Evolutionary conservation across 1,140 invertebrate species (phyloP).

Genomic region (Oscheius sp.): DNA sequence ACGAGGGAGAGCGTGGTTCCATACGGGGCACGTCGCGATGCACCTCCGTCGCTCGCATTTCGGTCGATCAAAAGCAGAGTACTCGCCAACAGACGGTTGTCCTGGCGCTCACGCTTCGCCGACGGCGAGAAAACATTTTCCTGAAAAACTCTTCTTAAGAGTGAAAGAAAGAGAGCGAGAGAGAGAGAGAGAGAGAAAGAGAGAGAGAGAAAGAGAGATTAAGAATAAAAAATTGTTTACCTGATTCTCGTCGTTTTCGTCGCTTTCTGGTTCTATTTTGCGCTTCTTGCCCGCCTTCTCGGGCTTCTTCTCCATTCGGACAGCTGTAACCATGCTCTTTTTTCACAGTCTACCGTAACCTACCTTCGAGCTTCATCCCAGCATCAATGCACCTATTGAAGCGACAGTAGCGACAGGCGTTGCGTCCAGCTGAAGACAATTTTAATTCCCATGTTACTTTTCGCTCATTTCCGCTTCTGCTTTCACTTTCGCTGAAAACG

Average conservation of each 20-base stretch:
- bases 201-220: too few relatives aligned
- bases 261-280: constrained; percentile 12
- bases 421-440: constrained; percentile 83
- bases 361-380: constrained; percentile 54
- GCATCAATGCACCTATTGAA: constrained; percentile 90
- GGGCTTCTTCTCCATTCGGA: constrained; percentile 26
- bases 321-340: constrained; percentile 23
- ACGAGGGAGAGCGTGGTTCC: constrained; percentile 12
- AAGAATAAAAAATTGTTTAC: too few relatives aligned
- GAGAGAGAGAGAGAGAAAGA: too few relatives aligned
- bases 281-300: constrained; percentile 28
- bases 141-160: background rate
- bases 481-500: too few relatives aligned
- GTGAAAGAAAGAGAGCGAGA: too few relatives aligned
- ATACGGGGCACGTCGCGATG: background rate
- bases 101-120: constrained; percentile 16
- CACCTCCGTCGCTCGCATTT: constrained; percentile 20
- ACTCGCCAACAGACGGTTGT: constrained; percentile 22
- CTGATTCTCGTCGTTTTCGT: constrained; percentile 19
- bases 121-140: constrained; percentile 2
- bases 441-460: too few relatives aligned
- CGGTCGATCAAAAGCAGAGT: constrained; percentile 29
- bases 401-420: constrained; percentile 83
- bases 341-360: background rate
- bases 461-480: too few relatives aligned